Base-by-base conservation (phyloP, 2,888 invertebrate species). In the Odontomyia ornata region DNA sequence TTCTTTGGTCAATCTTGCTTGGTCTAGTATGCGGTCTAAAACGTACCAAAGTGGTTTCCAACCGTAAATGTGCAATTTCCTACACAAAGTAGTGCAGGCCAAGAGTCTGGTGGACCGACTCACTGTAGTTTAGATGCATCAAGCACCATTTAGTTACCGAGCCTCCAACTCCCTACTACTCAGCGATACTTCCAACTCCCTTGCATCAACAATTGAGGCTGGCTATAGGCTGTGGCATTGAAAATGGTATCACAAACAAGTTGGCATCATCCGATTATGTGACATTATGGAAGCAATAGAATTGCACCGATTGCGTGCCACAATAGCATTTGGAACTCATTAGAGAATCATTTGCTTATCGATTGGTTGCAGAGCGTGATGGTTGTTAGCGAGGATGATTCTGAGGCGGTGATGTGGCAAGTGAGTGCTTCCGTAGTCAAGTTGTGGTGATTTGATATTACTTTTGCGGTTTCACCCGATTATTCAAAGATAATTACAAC, bases 301-400 rank as follows among this genome's bases (percentile, higher is more conserved):
- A 18, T 52, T 15, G 52, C 4, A 18, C 4, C 15, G 52, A 52
- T 52, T 9, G 52, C 52, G 52, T 69, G 47, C 46, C 47, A 69
- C 69, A 69, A 69, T 69, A 47, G 69, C 27, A 47, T 69, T 69
- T 46, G 69, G 46, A 47, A 69, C 69, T 69, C 69, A 69, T 69
- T 69, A 69, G 69, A 46, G 46, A 46, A 47, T 69, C 46, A 69
- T 69, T 69, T 69, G 46, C 69, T 25, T 27, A 69, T 69, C 69
- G 69, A 69, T 47, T 47, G 47, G 13, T 47, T 25, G 27, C 43
- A 2, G 28, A 65, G 13, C 43, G 60, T 5, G 23, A 5, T 4
- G 7, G 15, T n/a, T 15, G 7, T 52, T 4, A 52, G 18, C 15
- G 9, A 52, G 13, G 52, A 15, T 52, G 18, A 52, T 52, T 4